phyloP scores from a whole-genome alignment of 2,113 vertebrate genomes.

The Alectura lathami region DNA sequence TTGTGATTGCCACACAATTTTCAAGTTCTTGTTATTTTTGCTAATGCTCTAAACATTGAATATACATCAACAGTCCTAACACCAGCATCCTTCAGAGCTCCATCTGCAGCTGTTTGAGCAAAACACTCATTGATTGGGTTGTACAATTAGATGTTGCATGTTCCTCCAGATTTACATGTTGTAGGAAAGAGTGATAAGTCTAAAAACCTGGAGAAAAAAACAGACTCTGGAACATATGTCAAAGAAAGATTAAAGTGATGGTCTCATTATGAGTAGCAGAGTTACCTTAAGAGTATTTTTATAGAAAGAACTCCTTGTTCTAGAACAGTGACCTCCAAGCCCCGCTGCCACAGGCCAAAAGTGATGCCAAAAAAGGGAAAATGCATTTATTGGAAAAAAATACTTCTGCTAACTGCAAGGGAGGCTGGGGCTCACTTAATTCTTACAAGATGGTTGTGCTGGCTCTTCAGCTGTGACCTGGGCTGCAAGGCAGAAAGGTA shows the following conservation, averaged over 20 bases:
- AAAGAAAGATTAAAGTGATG: slow-evolving; percentile 11
- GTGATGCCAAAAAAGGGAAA: slow-evolving; percentile 17
- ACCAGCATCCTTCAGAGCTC: neutral
- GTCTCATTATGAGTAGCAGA: slow-evolving; percentile 19
- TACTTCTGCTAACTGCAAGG: neutral
- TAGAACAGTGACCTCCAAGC: neutral
- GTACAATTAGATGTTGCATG: neutral
- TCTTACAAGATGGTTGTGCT: neutral
- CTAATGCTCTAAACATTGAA: neutral
- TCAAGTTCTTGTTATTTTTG: neutral
- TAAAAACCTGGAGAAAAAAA: neutral
- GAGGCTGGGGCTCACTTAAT: neutral
- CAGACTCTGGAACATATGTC: neutral
- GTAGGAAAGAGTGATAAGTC: neutral
- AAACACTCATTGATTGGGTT: neutral
- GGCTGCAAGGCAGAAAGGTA: slow-evolving; percentile 5
- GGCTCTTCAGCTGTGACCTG: neutral
- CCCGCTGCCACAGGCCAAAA: neutral
- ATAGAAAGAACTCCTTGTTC: slow-evolving; percentile 34
- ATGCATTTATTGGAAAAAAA: neutral
- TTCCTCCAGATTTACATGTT: neutral
- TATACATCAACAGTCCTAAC: neutral
- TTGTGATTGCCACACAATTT: neutral
- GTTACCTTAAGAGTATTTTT: slow-evolving; percentile 39
- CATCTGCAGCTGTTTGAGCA: neutral